Percentiles rank a stretch among this genome's conserved stretches.
Conservation (phyloP, 2,888 invertebrate species). For the Aphodius sticticus region DNA sequence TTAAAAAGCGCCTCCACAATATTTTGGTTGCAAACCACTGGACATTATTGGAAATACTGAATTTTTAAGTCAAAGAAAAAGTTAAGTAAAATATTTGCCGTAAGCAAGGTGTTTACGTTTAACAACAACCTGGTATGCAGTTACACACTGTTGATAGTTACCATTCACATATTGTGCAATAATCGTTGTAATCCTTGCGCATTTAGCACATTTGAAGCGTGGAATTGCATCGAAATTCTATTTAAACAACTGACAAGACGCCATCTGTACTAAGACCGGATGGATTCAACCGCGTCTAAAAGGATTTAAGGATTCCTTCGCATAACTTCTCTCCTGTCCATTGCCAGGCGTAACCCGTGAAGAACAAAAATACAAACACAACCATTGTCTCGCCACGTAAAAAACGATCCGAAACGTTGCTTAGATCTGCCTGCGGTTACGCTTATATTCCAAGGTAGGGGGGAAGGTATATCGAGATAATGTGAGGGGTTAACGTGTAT, state of each 20-base stretch:
- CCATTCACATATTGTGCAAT: background rate
- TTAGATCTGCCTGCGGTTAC: background rate
- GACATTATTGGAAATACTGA: too few species aligned
- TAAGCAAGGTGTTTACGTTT: too few species aligned
- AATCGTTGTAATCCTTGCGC: background rate
- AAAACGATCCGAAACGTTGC: background rate
- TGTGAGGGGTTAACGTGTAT: constrained; percentile 25
- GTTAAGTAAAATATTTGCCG: too few species aligned
- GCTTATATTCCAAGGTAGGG: background rate
- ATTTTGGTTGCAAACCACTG: too few species aligned
- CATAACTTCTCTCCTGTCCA: background rate
- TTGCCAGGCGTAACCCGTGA: constrained; percentile 4
- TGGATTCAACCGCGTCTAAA: constrained; percentile 18
- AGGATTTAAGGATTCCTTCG: background rate
- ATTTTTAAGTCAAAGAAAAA: too few species aligned
- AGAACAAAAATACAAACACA: background rate
- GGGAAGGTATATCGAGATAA: constrained; percentile 35
- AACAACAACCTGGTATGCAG: too few species aligned
- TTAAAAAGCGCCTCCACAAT: too few species aligned
- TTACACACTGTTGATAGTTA: too few species aligned
- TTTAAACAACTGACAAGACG: background rate
- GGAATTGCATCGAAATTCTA: background rate
- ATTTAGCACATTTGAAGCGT: background rate
- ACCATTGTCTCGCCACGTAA: background rate
- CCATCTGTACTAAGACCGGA: constrained; percentile 23